Conservation (phyloP, 1,140 invertebrate species). For the roundworm (Caenorhabditis elegans) region DNA sequence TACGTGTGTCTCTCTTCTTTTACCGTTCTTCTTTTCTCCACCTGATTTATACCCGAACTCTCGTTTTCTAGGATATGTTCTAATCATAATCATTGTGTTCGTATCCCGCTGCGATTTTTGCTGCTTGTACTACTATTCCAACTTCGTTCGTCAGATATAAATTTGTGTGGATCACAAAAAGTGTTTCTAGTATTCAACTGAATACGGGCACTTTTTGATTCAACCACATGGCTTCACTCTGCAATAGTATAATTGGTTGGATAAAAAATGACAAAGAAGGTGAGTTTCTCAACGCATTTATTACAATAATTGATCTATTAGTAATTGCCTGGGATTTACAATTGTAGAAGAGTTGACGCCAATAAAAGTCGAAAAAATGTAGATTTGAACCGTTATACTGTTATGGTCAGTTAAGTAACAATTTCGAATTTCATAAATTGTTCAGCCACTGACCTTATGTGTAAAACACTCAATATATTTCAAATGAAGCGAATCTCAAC, state of each 20-base stretch:
- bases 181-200: neutral
- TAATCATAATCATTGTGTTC: neutral
- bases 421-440: no score
- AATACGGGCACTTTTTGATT: slow-evolving; percentile 24
- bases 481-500: no score
- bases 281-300: neutral
- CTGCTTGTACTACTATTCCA: neutral
- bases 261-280: slow-evolving; percentile 27
- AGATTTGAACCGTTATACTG: no score
- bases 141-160: neutral
- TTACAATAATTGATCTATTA: neutral
- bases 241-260: neutral
- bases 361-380: neutral
- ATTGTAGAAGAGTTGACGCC: neutral
- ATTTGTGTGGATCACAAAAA: neutral
- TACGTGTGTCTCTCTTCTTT: neutral
- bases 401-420: no score
- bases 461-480: no score
- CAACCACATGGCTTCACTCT: neutral
- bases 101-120: neutral
- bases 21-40: neutral
- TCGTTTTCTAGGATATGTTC: slow-evolving; percentile 28
- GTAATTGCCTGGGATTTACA: neutral
- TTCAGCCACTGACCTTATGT: no score
- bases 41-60: slow-evolving; percentile 18